Conservation (phyloP, 23 tunicate genomes). For the Ciona savignyi region DNA sequence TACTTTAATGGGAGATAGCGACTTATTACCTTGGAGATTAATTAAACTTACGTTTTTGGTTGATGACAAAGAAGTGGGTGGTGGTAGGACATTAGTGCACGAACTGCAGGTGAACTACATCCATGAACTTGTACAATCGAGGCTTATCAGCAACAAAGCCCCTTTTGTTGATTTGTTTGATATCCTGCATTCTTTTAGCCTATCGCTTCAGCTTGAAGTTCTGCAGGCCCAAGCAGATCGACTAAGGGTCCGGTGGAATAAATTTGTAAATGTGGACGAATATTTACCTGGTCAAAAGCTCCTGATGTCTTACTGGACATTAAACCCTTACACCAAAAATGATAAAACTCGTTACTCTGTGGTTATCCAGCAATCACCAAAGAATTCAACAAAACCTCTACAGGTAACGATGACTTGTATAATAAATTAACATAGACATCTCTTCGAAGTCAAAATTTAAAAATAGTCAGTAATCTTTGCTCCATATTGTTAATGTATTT, state of each 20-base stretch:
- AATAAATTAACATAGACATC: no score
- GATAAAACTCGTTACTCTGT: slow-evolving; percentile 6
- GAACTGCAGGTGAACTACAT: slow-evolving; percentile 57
- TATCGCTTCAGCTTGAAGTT: slow-evolving; percentile 88
- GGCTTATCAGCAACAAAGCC: slow-evolving; percentile 70
- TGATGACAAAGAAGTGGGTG: slow-evolving; percentile 69
- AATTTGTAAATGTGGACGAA: slow-evolving; percentile 75
- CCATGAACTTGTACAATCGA: slow-evolving; percentile 79
- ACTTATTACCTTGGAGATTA: slow-evolving; percentile 88
- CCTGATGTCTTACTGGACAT: slow-evolving; percentile 80
- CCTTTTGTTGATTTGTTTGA: slow-evolving; percentile 68
- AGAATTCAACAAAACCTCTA: slow-evolving; percentile 45
- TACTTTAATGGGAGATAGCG: slow-evolving; percentile 85
- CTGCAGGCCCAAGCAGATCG: slow-evolving; percentile 66
- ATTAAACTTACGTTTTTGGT: slow-evolving; percentile 72
- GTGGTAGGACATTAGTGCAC: slow-evolving; percentile 75
- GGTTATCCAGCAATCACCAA: slow-evolving; percentile 22
- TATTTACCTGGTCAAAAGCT: slow-evolving; percentile 68
- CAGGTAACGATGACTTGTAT: slow-evolving; percentile 17
- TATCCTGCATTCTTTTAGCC: slow-evolving; percentile 82
- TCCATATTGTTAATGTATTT: no score
- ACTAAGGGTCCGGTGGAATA: slow-evolving; percentile 57
- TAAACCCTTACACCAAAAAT: slow-evolving; percentile 15
- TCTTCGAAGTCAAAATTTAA: no score
- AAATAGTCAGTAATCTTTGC: no score